phyloP scores from a whole-genome alignment of 1,140 invertebrate genomes.

The Chrysomallon squamiferum region DNA sequence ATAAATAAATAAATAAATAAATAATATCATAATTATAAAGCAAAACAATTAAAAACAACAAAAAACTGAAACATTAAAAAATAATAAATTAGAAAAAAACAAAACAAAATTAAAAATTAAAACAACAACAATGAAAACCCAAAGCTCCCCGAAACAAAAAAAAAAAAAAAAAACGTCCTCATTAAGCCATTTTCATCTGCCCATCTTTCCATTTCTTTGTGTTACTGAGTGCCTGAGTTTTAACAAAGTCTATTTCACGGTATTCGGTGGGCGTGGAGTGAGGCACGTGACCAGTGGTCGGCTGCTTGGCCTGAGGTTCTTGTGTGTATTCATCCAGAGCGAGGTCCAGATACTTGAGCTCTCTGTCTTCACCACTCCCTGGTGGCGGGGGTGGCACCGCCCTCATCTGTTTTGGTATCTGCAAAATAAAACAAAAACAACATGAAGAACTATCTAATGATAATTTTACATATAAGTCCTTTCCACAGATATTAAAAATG shows the following conservation, averaged over 20 bases:
- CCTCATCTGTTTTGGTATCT: slow-evolving; percentile 13
- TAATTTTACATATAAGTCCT: background rate
- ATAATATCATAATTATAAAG: too few species aligned
- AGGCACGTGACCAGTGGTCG: slow-evolving; percentile 6
- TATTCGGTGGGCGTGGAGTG: slow-evolving; percentile 40
- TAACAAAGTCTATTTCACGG: slow-evolving; percentile 50
- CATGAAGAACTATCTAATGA: background rate
- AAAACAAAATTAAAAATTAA: too few species aligned
- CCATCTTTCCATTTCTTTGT: slow-evolving; percentile 31
- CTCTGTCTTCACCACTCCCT: slow-evolving; percentile 18
- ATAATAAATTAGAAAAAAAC: too few species aligned
- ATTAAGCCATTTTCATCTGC: slow-evolving; percentile 10
- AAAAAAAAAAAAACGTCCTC: too few species aligned
- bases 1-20: too few species aligned
- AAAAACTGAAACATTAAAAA: too few species aligned
- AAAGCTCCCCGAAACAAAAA: too few species aligned
- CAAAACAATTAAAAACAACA: too few species aligned
- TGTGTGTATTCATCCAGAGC: slow-evolving; percentile 25
- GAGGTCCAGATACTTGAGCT: slow-evolving; percentile 46
- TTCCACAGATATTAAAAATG: background rate
- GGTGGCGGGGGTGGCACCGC: slow-evolving; percentile 31
- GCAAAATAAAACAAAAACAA: slow-evolving; percentile 4
- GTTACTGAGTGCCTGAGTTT: slow-evolving; percentile 42
- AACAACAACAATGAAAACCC: too few species aligned
- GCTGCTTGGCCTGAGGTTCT: slow-evolving; percentile 10